phyloP scores from a whole-genome alignment of 2,797 vertebrate species.

The Centroberyx gerrardi region DNA sequence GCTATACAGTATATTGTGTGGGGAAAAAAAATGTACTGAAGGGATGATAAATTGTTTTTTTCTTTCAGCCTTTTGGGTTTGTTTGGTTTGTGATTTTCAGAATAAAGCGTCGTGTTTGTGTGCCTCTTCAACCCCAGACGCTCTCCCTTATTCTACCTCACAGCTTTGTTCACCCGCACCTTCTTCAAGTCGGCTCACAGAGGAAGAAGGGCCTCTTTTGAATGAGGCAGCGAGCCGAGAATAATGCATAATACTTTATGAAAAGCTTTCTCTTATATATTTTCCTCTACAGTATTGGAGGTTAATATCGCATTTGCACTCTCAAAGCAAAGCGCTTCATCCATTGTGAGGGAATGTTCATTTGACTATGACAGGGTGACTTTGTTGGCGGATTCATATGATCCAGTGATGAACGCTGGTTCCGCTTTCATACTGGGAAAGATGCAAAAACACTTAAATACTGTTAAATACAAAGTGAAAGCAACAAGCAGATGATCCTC shows the following conservation, averaged over 20 bases:
- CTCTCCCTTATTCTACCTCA: constrained; percentile 11
- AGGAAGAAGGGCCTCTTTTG: neutral
- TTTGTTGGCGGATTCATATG: neutral
- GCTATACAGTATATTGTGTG: neutral
- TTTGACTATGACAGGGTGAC: neutral
- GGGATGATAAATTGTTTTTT: constrained; percentile 15
- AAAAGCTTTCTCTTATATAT: neutral
- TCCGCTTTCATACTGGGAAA: neutral
- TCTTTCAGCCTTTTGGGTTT: constrained; percentile 31
- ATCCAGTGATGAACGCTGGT: neutral
- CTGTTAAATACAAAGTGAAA: constrained; percentile 17
- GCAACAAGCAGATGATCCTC: constrained; percentile 27
- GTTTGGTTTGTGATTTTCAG: constrained; percentile 46
- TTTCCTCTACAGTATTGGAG: constrained; percentile 10
- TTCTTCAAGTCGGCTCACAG: neutral
- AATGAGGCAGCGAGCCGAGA: neutral
- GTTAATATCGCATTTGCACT: neutral
- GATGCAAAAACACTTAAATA: neutral
- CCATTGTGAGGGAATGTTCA: neutral
- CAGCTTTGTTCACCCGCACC: constrained; percentile 23
- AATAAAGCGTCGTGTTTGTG: constrained; percentile 21
- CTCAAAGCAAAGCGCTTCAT: neutral
- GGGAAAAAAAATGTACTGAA: constrained; percentile 11
- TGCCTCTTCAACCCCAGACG: constrained; percentile 12
- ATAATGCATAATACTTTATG: constrained; percentile 20